Evolutionary conservation across 2,888 invertebrate genomes (phyloP).

Genomic region (Mythimna loreyi): DNA sequence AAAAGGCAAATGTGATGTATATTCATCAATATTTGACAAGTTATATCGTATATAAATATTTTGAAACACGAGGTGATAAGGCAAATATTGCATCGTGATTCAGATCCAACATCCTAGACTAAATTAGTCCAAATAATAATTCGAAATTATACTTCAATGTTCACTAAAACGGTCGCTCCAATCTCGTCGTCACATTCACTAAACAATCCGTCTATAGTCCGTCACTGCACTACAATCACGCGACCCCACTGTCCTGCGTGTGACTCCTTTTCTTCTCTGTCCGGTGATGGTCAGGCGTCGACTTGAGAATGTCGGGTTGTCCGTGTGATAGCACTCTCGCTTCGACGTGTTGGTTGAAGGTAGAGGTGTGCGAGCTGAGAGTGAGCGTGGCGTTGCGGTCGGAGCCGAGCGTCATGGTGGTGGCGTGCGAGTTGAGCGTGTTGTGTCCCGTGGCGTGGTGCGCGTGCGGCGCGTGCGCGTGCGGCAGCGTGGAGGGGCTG

Average conservation of each 20-base stretch:
- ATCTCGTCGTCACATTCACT: constrained; percentile 46
- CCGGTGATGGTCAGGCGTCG: constrained; percentile 95
- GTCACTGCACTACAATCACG: constrained; percentile 76
- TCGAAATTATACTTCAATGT: constrained; percentile 8
- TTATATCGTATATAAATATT: background rate
- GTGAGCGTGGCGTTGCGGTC: constrained; percentile 84
- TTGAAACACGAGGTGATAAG: background rate
- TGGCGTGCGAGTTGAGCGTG: constrained; percentile 91
- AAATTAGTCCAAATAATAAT: background rate
- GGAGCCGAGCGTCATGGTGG: constrained; percentile 84
- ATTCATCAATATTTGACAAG: constrained; percentile 12
- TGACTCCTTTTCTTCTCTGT: constrained; percentile 84
- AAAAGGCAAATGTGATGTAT: constrained; percentile 24
- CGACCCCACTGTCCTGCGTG: constrained; percentile 83
- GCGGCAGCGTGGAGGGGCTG: constrained; percentile 84
- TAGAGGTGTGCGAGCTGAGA: constrained; percentile 82
- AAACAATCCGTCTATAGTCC: constrained; percentile 44
- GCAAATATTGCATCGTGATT: background rate
- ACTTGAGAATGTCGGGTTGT: constrained; percentile 96
- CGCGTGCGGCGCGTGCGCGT: constrained; percentile 76
- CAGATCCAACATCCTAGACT: background rate
- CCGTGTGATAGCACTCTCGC: constrained; percentile 85
- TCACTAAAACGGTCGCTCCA: constrained; percentile 45
- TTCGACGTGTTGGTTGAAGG: constrained; percentile 77
- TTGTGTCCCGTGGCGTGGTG: constrained; percentile 87